Percentiles rank a stretch among this genome's conserved stretches.
These are phyloP conservation scores for Paralichthys olivaceus DNA, from an alignment of 2,113 vertebrate species.

Conservation along the genomic window DNA sequence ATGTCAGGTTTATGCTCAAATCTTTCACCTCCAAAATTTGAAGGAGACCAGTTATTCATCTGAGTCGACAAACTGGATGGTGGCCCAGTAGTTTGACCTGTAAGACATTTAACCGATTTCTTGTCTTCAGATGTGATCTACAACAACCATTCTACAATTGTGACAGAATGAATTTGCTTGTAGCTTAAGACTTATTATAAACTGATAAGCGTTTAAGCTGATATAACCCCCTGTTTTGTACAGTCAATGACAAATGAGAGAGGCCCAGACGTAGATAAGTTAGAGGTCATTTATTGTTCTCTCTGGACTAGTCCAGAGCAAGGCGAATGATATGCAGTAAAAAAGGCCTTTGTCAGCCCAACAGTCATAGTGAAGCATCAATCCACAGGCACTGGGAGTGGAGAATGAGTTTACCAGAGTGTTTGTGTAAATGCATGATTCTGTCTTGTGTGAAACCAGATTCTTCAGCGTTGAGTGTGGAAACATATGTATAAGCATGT, in stretches of 20 bases:
- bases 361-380: conserved; percentile 74
- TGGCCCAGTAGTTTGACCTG: not conserved
- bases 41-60: not conserved
- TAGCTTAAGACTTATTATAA: not conserved
- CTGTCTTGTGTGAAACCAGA: conserved; percentile 77
- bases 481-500: conserved; percentile 34
- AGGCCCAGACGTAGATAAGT: conserved; percentile 51
- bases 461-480: conserved; percentile 68
- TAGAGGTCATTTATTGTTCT: conserved; percentile 80
- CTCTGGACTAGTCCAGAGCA: conserved; percentile 70
- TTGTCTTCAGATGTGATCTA: not conserved
- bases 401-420: conserved; percentile 54
- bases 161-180: not conserved
- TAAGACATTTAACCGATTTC: not conserved
- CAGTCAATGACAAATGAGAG: not conserved
- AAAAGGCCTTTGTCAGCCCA: conserved; percentile 75
- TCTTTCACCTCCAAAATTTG: not conserved
- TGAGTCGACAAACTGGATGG: not conserved
- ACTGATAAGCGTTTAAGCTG: not conserved
- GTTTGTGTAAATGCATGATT: conserved; percentile 48
- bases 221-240: not conserved
- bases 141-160: not conserved
- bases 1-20: not conserved
- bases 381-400: conserved; percentile 79
- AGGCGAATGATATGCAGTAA: conserved; percentile 80